Conservation (phyloP, 2,888 invertebrate genomes). For the Morpho achilles region DNA sequence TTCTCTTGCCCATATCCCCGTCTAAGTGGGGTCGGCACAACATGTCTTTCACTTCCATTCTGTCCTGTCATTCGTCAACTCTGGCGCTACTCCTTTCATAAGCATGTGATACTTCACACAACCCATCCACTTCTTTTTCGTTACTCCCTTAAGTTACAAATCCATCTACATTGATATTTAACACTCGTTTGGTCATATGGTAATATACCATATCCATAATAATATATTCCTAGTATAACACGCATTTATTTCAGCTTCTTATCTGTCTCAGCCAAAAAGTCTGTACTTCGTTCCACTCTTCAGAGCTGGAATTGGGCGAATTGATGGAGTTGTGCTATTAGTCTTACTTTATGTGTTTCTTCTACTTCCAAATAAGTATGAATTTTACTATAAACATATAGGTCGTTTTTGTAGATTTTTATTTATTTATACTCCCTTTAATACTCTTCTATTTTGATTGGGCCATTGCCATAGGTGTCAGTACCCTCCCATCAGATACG, state of each 20-base stretch:
- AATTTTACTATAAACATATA: neutral
- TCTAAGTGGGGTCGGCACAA: no score
- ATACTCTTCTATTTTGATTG: neutral
- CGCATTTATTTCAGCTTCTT: constrained; percentile 11
- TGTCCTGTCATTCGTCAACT: no score
- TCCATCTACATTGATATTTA: neutral
- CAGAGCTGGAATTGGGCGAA: constrained; percentile 6
- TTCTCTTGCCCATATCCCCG: no score
- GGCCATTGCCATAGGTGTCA: no score
- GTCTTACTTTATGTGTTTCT: constrained; percentile 6
- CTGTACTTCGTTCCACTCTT: constrained; percentile 10
- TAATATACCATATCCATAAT: constrained; percentile 13
- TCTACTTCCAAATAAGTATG: neutral
- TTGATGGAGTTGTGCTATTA: constrained; percentile 16
- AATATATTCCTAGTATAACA: neutral
- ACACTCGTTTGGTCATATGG: neutral
- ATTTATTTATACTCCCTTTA: neutral
- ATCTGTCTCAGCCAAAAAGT: constrained; percentile 22
- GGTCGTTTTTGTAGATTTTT: neutral
- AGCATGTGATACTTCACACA: no score
- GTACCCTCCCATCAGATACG: no score
- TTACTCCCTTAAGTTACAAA: no score
- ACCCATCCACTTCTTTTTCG: no score
- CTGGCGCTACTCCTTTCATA: no score
- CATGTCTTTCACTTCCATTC: no score